These are phyloP conservation scores for Limnephilus marmoratus DNA, from an alignment of 2,888 invertebrate species.

Conservation along the genomic window DNA sequence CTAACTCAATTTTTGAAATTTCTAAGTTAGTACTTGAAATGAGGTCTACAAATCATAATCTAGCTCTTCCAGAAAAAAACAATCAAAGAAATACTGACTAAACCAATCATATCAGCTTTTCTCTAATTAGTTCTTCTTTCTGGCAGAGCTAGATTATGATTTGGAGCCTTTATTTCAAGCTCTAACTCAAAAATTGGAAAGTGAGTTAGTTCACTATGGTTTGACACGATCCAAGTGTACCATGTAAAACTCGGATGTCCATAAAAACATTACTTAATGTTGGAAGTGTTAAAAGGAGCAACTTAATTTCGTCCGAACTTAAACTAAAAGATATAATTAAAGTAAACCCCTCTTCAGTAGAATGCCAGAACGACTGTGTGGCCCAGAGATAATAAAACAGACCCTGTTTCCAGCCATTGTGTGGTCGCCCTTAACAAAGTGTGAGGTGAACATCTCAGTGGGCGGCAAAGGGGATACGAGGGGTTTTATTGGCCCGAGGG, in stretches of 20 bases:
- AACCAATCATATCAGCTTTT: no score
- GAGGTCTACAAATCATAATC: no score
- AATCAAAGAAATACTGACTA: no score
- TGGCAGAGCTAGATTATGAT: no score
- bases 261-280: not conserved
- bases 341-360: not conserved
- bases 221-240: no score
- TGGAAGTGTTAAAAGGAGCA: not conserved
- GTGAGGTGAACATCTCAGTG: slow-evolving; percentile 20
- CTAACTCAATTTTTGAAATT: no score
- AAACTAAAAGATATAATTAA: not conserved
- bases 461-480: not conserved
- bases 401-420: not conserved
- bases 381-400: not conserved
- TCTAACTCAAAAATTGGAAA: no score
- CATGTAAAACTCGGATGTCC: not conserved
- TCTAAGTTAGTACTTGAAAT: no score
- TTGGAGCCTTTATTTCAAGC: no score
- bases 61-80: no score
- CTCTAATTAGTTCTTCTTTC: no score
- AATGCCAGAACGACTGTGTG: not conserved
- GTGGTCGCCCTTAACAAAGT: slow-evolving; percentile 23
- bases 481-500: slow-evolving; percentile 30
- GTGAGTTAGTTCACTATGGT: no score
- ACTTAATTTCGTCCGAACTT: not conserved